Percentiles rank a stretch among this genome's conserved stretches.
Evolutionary conservation across 2,113 vertebrate genomes (phyloP).

Genomic region (human): DNA sequence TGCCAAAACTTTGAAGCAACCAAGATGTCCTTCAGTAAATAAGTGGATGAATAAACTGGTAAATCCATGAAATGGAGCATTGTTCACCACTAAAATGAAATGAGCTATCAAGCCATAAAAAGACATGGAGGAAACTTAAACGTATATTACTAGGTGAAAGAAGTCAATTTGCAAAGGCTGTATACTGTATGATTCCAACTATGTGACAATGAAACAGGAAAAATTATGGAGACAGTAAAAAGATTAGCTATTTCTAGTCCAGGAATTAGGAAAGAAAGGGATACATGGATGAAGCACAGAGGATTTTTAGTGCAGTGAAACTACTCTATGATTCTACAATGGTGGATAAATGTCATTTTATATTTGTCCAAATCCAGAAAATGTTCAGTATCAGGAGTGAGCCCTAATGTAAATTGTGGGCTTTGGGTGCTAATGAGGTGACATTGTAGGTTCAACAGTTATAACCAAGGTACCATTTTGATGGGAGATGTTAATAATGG

Average conservation of each 20-base stretch:
- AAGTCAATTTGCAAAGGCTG: background rate
- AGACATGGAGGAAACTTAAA: background rate
- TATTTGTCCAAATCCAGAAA: background rate
- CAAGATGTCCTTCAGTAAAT: background rate
- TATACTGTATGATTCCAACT: background rate
- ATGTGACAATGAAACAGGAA: background rate
- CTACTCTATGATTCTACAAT: background rate
- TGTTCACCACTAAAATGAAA: background rate
- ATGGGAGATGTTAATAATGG: background rate
- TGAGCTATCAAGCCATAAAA: background rate
- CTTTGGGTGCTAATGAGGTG: background rate
- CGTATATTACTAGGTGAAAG: background rate
- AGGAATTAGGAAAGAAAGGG: background rate
- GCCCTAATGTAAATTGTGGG: background rate
- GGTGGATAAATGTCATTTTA: background rate
- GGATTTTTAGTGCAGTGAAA: background rate
- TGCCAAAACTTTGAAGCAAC: background rate
- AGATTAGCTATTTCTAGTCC: background rate
- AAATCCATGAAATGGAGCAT: background rate
- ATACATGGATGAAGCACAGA: background rate
- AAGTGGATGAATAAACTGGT: background rate
- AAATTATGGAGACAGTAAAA: background rate
- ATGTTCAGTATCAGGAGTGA: background rate
- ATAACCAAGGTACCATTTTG: background rate
- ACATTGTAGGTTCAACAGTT: background rate